Base-by-base conservation (phyloP, 2,888 invertebrate species). In the Neria commutata region DNA sequence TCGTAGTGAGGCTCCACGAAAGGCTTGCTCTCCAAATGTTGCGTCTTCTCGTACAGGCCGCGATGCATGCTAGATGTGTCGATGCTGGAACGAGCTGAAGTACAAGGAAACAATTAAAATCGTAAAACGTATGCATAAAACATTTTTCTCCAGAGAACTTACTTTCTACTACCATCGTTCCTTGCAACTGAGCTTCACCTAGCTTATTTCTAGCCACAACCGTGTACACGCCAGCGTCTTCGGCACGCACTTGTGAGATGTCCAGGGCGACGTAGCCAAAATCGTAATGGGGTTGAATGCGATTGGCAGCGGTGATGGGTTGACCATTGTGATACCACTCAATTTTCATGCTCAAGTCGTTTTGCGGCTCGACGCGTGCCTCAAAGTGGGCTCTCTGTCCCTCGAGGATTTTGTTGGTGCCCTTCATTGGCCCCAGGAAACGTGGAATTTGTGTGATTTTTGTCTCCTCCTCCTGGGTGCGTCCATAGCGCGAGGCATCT, bases 321-420 rank as follows among this genome's bases (percentile, higher is more conserved):
- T 92, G 90, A 54, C 95, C 97, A 82, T 99, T 97, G 75, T 94
- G 94, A 79, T 94, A 96, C 98, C 98, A 99, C 83, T 98, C 97
- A 63, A 95, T 90, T 74, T 87, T 88, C 90, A 98, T 90, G 19
- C 91, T 91, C 25, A 95, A 86, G 83, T 98, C 98, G 76, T 91
- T 95, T 81, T 95, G 92, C 1, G 98, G 98, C 76, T 95, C 94
- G 49, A 98, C 92, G 64, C 96, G 89, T 3, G 92, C 94, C 84
- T 97, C 97, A 77, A 97, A 95, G 76, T 97, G 96, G 66, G 95
- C 95, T 49, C 93, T 87, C 84, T 96, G 95, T 1, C 94, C 94
- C 84, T 97, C 96, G 21, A 93, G 88, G 73, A 95, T 94, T 78
- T 92, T 94, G 72, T 91, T 94, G n/a, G 94, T 95, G 49, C 94